Evolutionary conservation across 2,113 vertebrate species (phyloP), one percentile per base, ranked within the genome.

Genomic region (Galbula dea): DNA sequence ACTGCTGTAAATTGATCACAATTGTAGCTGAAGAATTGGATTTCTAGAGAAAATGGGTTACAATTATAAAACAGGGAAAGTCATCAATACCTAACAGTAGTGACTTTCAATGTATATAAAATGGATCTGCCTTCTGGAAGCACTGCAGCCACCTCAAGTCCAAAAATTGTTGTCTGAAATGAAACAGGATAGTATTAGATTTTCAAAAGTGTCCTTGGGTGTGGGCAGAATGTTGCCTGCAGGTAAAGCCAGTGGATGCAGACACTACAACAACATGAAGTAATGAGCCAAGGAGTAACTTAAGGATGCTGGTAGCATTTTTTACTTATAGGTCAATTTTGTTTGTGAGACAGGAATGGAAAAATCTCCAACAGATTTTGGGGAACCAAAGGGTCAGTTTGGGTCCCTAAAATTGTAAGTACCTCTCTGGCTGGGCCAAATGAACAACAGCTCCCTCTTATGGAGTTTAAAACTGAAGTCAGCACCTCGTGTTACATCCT

Each of bases 1-100:
- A 45, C 51, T 79, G 75, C 72, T 96, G 59, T 94, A 87, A 96
- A 93, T 96, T 94, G 87, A 94, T 96, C 75, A 85, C 78, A 83
- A 87, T 91, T 91, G 73, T 86, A 92, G 74, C 89, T 96, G 83
- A 90, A 84, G 45, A 23, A 45, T 2, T 81, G 43, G 34, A 82
- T 88, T 82, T 79, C 49, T 58, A 43, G 24, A 46, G 75, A 77
- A n/a, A 22, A 36, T 29, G 36, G 17, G 9, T 78, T 68, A 32
- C 29, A 66, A 67, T 16, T 66, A 4, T 52, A 41, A 66, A 77
- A 32, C 32, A 91, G 66, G 66, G 12, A 52, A 86, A 26, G 6
- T 14, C 34, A 79, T 90, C 71, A 73, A 85, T 83, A 75, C 51
- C 57, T 74, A 74, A 75, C 37, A 88, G 37, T 22, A 51, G 24